These are phyloP conservation scores for Orius laevigatus DNA, from an alignment of 1,140 invertebrate genomes.

Conservation along the genomic window DNA sequence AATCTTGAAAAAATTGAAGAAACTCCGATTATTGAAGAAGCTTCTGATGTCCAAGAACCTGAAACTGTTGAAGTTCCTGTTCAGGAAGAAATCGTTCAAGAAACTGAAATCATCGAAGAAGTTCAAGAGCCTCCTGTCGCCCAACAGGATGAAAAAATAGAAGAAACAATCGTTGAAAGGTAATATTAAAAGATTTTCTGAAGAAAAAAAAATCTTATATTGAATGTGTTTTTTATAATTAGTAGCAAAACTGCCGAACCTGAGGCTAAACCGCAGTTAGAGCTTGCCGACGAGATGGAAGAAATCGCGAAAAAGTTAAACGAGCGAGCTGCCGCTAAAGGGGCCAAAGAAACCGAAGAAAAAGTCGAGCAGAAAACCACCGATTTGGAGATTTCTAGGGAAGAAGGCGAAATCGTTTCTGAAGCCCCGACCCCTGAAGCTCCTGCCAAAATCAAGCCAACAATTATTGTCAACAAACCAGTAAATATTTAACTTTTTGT, in stretches of 20 bases:
- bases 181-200: conserved; percentile 18
- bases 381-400: neutral
- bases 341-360: conserved; percentile 9
- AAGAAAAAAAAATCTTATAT: conserved; percentile 4
- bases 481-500: neutral
- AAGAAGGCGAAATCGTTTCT: conserved; percentile 5
- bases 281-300: neutral
- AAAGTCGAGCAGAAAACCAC: neutral
- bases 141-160: conserved; percentile 14
- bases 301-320: conserved; percentile 4
- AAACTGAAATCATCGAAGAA: conserved; percentile 7
- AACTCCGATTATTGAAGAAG: conserved; percentile 18
- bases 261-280: neutral
- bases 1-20: conserved; percentile 17
- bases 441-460: conserved; percentile 1
- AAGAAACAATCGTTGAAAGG: neutral
- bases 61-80: conserved; percentile 18
- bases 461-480: conserved; percentile 3
- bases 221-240: no score
- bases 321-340: conserved; percentile 2
- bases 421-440: neutral
- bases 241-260: conserved; percentile 7
- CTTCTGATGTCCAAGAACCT: conserved; percentile 14
- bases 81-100: conserved; percentile 11
- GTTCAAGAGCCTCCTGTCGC: conserved; percentile 15